Percentiles rank a stretch among this genome's conserved stretches.
Conservation (phyloP, 2,888 invertebrate species). For the Euspilapteryx auroguttella region DNA sequence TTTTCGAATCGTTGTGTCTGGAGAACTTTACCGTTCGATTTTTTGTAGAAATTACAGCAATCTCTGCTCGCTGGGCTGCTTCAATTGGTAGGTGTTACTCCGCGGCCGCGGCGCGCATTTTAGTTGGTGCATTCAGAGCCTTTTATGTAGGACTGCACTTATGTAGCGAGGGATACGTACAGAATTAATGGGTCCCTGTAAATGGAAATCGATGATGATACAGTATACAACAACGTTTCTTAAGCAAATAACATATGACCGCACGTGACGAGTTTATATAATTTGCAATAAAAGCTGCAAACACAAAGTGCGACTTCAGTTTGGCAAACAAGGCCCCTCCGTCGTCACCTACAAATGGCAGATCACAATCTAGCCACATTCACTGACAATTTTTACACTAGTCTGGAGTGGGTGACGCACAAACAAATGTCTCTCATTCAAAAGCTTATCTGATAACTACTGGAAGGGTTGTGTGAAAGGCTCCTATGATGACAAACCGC, state of each 20-base stretch:
- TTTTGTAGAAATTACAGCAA: conserved; percentile 56
- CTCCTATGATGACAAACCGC: conserved; percentile 36
- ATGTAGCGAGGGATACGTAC: no score
- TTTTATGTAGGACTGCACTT: conserved; percentile 11
- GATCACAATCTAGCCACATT: conserved; percentile 51
- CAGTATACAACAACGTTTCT: no score
- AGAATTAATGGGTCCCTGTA: no score
- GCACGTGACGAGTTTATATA: not conserved
- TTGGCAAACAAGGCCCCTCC: no score
- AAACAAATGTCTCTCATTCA: conserved; percentile 55
- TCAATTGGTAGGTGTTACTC: conserved; percentile 47
- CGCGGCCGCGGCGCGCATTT: conserved; percentile 15
- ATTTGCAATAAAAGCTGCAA: conserved; percentile 15
- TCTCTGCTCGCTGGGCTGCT: conserved; percentile 32
- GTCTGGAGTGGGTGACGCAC: conserved; percentile 40
- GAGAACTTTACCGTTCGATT: conserved; percentile 54
- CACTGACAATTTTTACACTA: conserved; percentile 58
- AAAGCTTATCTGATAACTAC: conserved; percentile 46
- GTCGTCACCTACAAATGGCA: conserved; percentile 43
- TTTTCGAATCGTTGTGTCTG: conserved; percentile 55
- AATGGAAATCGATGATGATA: no score
- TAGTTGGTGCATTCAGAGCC: conserved; percentile 19
- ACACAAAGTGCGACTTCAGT: no score
- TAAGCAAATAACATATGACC: no score
- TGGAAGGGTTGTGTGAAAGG: conserved; percentile 49